A percentile compares a stretch with the other conserved stretches of the same genome.
Conservation (phyloP, 1,140 invertebrate species). For the Trinorchestia longiramus region DNA sequence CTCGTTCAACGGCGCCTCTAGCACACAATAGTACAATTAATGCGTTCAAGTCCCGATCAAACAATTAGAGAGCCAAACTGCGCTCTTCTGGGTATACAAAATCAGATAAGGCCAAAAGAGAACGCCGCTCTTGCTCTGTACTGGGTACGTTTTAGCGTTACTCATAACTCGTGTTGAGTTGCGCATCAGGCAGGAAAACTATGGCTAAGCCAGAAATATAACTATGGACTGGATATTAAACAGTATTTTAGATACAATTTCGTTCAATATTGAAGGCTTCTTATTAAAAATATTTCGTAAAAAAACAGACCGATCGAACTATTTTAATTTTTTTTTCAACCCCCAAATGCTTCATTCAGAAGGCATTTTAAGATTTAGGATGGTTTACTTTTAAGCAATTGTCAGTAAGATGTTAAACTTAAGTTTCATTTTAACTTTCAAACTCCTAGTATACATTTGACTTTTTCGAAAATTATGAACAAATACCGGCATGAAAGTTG, state of each 20-base stretch:
- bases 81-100: not conserved
- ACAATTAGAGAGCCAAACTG: conserved; percentile 51
- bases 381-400: not conserved
- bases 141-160: not conserved
- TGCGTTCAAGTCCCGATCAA: conserved; percentile 9
- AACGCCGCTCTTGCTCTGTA: not conserved
- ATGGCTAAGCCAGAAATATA: not conserved
- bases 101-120: conserved; percentile 30
- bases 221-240: not conserved
- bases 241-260: too few relatives aligned
- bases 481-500: not conserved
- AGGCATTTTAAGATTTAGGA: too few relatives aligned
- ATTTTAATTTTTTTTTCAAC: too few relatives aligned
- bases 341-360: too few relatives aligned
- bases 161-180: not conserved
- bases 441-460: not conserved
- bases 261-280: too few relatives aligned
- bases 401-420: not conserved
- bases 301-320: too few relatives aligned
- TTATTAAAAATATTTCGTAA: too few relatives aligned
- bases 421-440: not conserved
- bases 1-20: conserved; percentile 12
- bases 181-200: not conserved
- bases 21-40: conserved; percentile 42
- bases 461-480: not conserved